phyloP scores from a whole-genome alignment of 2,888 invertebrate genomes.

The Beris chalybata region DNA sequence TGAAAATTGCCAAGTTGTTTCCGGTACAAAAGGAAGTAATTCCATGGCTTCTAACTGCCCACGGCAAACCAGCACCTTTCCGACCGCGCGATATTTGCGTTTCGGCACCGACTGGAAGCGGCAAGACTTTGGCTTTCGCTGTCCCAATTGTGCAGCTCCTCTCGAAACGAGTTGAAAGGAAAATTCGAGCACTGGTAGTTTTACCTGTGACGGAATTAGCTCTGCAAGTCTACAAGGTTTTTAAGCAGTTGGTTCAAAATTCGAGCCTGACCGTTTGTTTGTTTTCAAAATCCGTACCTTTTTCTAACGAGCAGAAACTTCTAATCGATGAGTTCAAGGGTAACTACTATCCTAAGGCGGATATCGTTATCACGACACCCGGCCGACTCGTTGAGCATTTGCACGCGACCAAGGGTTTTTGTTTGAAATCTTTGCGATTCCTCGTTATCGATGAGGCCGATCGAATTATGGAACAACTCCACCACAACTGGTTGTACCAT shows the following conservation, averaged over 20 bases:
- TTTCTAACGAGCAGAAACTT: constrained; percentile 69
- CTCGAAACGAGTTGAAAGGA: constrained; percentile 63
- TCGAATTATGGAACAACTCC: constrained; percentile 86
- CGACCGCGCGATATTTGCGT: constrained; percentile 92
- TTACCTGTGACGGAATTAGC: constrained; percentile 93
- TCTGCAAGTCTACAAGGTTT: constrained; percentile 82
- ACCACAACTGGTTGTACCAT: constrained; percentile 88
- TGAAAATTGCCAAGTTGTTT: constrained; percentile 77
- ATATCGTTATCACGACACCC: constrained; percentile 91
- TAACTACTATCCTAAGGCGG: constrained; percentile 58
- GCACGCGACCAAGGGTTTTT: constrained; percentile 77
- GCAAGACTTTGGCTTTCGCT: constrained; percentile 94
- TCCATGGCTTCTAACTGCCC: constrained; percentile 71
- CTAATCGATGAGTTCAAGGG: constrained; percentile 60
- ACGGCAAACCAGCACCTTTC: constrained; percentile 62
- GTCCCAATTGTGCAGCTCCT: constrained; percentile 83
- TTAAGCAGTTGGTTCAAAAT: constrained; percentile 68
- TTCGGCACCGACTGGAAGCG: constrained; percentile 96
- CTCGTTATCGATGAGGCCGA: constrained; percentile 97
- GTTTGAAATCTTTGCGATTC: constrained; percentile 71
- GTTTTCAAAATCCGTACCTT: constrained; percentile 68
- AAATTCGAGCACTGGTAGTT: constrained; percentile 83
- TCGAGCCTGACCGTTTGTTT: constrained; percentile 72
- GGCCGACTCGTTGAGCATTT: constrained; percentile 92
- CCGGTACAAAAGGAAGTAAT: constrained; percentile 82